Base-by-base conservation (phyloP, 2,888 invertebrate genomes). In the Mesochorus sp. region DNA sequence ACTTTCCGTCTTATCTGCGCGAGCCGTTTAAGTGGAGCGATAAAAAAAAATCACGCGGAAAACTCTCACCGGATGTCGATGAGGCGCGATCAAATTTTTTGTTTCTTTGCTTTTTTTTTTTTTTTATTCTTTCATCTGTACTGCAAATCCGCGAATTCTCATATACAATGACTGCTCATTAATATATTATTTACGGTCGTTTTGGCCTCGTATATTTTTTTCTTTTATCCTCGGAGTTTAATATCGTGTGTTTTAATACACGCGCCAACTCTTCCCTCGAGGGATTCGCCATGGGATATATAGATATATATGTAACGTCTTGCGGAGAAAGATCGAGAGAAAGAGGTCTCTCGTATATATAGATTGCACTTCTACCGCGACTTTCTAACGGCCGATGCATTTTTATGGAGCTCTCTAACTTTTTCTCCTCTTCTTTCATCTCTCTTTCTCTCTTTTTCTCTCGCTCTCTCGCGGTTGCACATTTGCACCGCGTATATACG, bases 321-420 rank as follows among this genome's bases (percentile, higher is more conserved):
- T 21, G 62, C 14, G 70, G 64, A 74, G 70, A 78, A 55, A 73
- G 68, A 70, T 49, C 55, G 64, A 74, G 55, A 77, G 77, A 77
- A 77, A 77, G 78, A 78, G 74, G 70, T 47, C 78, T 74, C 42
- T 42, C 64, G n/a, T n/a, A 59, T 44, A 67, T 39, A 34, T 44
- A 59, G 76, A 53, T 37, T 59, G 59, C 61, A 73, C 77, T 76
- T 68, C 76, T 47, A 59, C 42, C 47, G 31, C 70, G 28, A 74
- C 78, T 78, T 78, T 78, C 78, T 78, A 78, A 78, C 78, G 74
- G 59, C 31, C 39, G 66, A 78, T 78, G 78, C 70, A 74, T 78
- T 78, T 78, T 78, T 78, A 74, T 74, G 70, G 78, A 59, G 76
- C 68, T 73, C 75, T 77, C 79, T 62, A 10, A 47, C 21, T 66